Evolutionary conservation across 2,888 invertebrate species (phyloP).

Genomic region (Deilephila porcellus): DNA sequence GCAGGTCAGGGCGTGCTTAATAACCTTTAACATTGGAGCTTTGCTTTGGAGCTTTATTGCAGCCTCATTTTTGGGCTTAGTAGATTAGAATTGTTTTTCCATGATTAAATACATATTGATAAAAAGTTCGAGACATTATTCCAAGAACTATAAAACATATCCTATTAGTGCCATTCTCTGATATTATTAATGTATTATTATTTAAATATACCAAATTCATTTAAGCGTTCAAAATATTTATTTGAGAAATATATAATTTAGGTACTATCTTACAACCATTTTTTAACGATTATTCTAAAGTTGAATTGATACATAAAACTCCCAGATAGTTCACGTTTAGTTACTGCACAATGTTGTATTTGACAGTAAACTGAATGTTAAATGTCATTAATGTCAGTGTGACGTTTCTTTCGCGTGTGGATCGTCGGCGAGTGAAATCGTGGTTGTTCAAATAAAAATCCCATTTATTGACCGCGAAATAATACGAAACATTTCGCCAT

Average conservation of each 20-base stretch:
- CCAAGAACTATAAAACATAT: no score
- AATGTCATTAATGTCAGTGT: constrained; percentile 18
- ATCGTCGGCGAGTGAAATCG: neutral
- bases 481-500: constrained; percentile 46
- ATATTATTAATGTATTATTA: no score
- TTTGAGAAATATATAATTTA: no score
- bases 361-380: constrained; percentile 1
- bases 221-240: no score
- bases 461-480: neutral
- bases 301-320: no score
- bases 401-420: constrained; percentile 44
- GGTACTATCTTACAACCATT: neutral
- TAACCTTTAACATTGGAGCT: neutral
- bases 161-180: no score
- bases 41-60: neutral
- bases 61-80: no score
- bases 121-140: no score
- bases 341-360: neutral
- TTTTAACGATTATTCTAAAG: neutral
- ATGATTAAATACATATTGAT: no score
- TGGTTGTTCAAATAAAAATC: constrained; percentile 24
- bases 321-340: no score
- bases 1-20: neutral
- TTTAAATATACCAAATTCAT: no score
- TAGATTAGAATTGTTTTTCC: no score